Evolutionary conservation across 2,797 vertebrate genomes (phyloP).

Genomic region (Psittacula echo): DNA sequence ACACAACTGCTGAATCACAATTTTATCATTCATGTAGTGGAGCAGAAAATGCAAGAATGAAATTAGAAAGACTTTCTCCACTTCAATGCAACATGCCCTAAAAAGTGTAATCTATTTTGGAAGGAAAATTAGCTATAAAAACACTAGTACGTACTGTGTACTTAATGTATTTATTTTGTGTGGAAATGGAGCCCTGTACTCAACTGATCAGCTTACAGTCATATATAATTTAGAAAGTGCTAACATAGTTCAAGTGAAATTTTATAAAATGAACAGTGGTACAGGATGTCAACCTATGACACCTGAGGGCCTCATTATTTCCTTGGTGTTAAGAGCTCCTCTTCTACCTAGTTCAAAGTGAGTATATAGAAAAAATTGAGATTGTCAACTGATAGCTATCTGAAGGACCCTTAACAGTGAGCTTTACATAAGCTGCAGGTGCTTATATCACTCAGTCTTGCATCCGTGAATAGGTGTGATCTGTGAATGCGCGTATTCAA

Average conservation of each 20-base stretch:
- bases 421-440: background rate
- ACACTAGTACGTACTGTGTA: background rate
- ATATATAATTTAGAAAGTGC: background rate
- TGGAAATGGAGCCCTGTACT: background rate
- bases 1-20: conserved; percentile 21
- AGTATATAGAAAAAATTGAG: background rate
- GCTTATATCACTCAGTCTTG: background rate
- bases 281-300: background rate
- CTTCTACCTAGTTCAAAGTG: background rate
- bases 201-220: conserved; percentile 4
- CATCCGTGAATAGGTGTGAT: background rate
- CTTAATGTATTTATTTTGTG: conserved; percentile 13
- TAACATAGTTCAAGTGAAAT: background rate
- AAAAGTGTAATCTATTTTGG: background rate
- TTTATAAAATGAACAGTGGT: background rate
- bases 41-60: conserved; percentile 38
- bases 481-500: background rate
- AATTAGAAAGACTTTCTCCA: conserved; percentile 26
- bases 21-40: conserved; percentile 15
- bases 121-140: conserved; percentile 37
- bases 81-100: background rate
- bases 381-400: background rate
- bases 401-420: background rate
- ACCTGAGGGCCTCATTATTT: background rate
- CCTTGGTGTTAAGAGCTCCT: background rate